Base-by-base conservation (phyloP, 2,797 vertebrate species). In the Anabas testudineus region DNA sequence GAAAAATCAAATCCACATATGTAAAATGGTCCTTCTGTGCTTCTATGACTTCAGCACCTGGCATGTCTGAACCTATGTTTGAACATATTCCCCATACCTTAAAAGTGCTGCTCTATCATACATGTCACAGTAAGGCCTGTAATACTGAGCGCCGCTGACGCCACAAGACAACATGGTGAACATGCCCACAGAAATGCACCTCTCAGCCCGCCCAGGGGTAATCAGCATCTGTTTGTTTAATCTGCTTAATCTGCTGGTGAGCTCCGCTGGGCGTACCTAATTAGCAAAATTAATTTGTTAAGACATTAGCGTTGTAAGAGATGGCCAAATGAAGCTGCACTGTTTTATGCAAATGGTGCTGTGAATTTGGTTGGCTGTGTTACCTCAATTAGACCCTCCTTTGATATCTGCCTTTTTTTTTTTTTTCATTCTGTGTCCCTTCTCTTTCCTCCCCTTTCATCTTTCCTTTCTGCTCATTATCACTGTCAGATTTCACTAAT, bases 251-350 rank as follows among this genome's bases (percentile, higher is more conserved):
- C 95, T 94, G 93, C 95, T 94, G 94, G 93, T 95, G 95, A 96
- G 94, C 93, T 97, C 95, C 94, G 93, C 94, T 95, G 97, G 96
- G 97, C 96, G 95, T 95, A 96, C 95, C 96, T 98, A 96, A 97
- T 99, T 99, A 95, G 93, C 95, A 93, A 97, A 99, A 99, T 99
- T 97, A 98, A 99, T 98, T 98, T 97, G 95, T 96, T 94, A 95
- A 96, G 95, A 97, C 95, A 97, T 98, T 98, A 99, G 95, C 95
- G 95, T 95, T 90, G 94, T 97, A 95, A 96, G 96, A 96, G 95
- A 96, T 94, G 96, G 96, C 90, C 90, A 92, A 92, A 89, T 95
- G 93, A 95, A 95, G 95, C 95, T 92, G 95, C 97, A 95, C 95
- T 94, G 93, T 93, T 96, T 97, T 95, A 97, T 96, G 96, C 96